Base-by-base conservation (phyloP, 1,140 invertebrate species). In the Hestina assimilis region DNA sequence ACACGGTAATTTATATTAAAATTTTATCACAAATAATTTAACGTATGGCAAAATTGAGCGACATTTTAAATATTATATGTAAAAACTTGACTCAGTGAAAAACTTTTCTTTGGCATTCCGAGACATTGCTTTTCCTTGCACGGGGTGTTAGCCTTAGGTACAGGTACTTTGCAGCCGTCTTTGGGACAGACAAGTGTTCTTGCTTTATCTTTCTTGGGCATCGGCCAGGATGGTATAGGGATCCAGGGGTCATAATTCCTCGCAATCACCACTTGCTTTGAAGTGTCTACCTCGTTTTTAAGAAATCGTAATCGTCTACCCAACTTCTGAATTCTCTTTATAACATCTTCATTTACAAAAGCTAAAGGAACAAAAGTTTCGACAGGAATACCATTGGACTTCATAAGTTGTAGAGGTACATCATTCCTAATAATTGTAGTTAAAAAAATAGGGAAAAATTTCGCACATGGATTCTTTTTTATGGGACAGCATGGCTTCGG, bases 221-320 rank as follows among this genome's bases (percentile, higher is more conserved):
- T 38, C 6, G 73, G 72, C 73, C 73, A 82, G 0, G 75, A 80
- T 0, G 81, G 81, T 40, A 83, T 82, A 0, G 80, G 80, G 0
- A 68, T 33, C 80, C 80, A 83, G 0, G 80, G 80, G 1, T 76
- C 70, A 29, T 59, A 81, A 19, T 70, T 60, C 50, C 64, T 71
- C 1, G 68, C 64, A 1, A 56, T 54, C n/a, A 43, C 20, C 6
- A 52, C 28, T 9, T 59, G n/a, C 20, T 3, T 41, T 52, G 4
- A 9, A 28, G 23, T 24, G 1, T 40, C 17, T 5, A 21, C 3
- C 14, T 42, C 24, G 21, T 3, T 8, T 21, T 17, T 8, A 14
- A 35, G 2, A 17, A 38, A 33, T 23, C 28, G 24, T 11, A 45
- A 38, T n/a, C 24, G 14, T 21, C 45, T 33, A 2, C 26, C 33